These are phyloP conservation scores for Sitophilus oryzae DNA, from an alignment of 1,140 invertebrate genomes.

Conservation along the genomic window DNA sequence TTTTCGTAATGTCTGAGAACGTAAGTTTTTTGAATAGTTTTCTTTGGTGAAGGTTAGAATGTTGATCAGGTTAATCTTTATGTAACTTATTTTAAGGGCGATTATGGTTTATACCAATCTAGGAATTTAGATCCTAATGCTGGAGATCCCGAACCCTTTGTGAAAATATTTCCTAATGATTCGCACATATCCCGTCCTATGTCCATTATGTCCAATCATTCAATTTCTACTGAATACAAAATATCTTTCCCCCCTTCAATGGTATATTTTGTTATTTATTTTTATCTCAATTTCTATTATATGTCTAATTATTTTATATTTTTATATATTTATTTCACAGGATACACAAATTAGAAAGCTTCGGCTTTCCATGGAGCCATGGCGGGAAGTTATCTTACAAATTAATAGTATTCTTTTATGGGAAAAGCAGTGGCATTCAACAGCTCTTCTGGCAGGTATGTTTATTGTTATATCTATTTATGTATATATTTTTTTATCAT, in stretches of 20 bases:
- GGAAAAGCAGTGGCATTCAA: conserved; percentile 77
- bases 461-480: neutral
- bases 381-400: conserved; percentile 69
- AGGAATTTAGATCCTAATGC: conserved; percentile 4
- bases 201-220: conserved; percentile 6
- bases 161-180: conserved; percentile 5
- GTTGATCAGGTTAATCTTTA: neutral
- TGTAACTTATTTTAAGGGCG: conserved; percentile 16
- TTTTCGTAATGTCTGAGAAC: conserved; percentile 23
- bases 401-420: conserved; percentile 71
- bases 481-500: neutral
- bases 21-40: conserved; percentile 10
- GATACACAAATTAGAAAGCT: conserved; percentile 65
- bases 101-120: conserved; percentile 5
- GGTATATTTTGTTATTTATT: conserved; percentile 20
- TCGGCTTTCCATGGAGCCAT: conserved; percentile 72
- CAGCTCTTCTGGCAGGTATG: conserved; percentile 56
- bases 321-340: conserved; percentile 44
- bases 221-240: conserved; percentile 21
- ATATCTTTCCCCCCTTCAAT: conserved; percentile 21
- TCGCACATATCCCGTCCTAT: conserved; percentile 5
- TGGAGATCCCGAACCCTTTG: conserved; percentile 1
- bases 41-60: neutral
- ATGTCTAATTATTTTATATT: neutral
- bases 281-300: conserved; percentile 1